A percentile compares a stretch with the other conserved stretches of the same genome.
Evolutionary conservation across 2,113 vertebrate genomes (phyloP).

Genomic region (Pollachius pollachius): DNA sequence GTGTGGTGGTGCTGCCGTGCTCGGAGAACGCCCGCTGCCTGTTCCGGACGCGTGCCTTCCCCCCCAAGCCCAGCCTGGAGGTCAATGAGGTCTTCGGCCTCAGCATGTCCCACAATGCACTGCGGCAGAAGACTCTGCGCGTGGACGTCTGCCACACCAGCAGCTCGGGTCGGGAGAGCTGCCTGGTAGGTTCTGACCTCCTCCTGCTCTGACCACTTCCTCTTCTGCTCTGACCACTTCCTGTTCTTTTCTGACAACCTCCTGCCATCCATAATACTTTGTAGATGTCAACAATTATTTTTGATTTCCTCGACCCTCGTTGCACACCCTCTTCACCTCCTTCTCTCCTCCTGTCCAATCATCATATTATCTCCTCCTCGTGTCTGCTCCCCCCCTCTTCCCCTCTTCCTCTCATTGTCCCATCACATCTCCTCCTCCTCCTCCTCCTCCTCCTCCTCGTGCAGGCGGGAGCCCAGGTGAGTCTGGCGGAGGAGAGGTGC

Average conservation of each 20-base stretch:
- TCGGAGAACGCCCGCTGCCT: constrained; percentile 85
- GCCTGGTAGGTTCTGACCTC: constrained; percentile 77
- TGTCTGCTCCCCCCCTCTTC: neutral
- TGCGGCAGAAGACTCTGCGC: constrained; percentile 92
- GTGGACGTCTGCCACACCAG: constrained; percentile 84
- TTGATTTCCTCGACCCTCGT: neutral
- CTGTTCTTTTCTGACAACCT: neutral
- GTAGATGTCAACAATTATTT: neutral
- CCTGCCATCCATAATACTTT: no score
- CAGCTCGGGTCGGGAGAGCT: constrained; percentile 82
- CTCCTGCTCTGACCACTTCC: neutral
- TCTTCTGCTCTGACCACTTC: neutral
- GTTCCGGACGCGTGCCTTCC: constrained; percentile 81
- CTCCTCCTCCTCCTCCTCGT: constrained; percentile 12
- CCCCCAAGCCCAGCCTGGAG: constrained; percentile 70
- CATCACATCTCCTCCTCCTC: neutral
- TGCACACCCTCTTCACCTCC: neutral
- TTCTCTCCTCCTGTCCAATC: neutral
- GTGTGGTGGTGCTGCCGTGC: constrained; percentile 86
- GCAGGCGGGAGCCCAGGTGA: constrained; percentile 94
- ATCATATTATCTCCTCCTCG: neutral
- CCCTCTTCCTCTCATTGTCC: no score
- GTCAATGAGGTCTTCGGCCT: constrained; percentile 88
- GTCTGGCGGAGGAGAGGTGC: constrained; percentile 85
- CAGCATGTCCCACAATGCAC: constrained; percentile 80